Base-by-base conservation (phyloP, 2,113 vertebrate genomes). In the Melanerpes formicivorus region DNA sequence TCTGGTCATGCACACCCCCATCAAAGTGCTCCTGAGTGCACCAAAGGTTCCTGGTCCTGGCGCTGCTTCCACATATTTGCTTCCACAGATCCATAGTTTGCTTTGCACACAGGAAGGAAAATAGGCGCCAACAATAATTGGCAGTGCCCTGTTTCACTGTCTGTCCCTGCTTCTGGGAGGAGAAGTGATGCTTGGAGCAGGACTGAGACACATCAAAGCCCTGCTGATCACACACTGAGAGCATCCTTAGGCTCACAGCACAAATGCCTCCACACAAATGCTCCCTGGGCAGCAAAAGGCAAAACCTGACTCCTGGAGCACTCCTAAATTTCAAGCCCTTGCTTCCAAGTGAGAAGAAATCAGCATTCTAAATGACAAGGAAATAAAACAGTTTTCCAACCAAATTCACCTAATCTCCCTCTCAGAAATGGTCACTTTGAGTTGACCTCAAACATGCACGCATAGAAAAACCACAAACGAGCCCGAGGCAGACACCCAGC, bases 1-100 rank as follows among this genome's bases (percentile, higher is more conserved):
- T 52, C 48, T 0, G 0, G 73, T 14, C 48, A 17, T 0, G 3
- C 9, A 26, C 9, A 23, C 0, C 32, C 11, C n/a, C 5, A 1
- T 2, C 5, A 9, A 55, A 67, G 37, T n/a, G 32, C 21, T 78
- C 42, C 37, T 9, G 32, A 34, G 9, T 19, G 14, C 44, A 11
- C 37, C 0, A 0, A 29, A 12, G 29, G 37, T 50, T 60, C 71
- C 64, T 60, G 34, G 77, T 37, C 84, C 59, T 2, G 0, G n/a
- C 12, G 27, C 22, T 1, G 2, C 37, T 34, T 21, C 13, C 25
- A 22, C 48, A 50, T 22, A 50, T 50, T 50, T 50, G 48, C 48
- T 50, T 22, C 48, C 11, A 22, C 73, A 67, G 76, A 21, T 13
- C 40, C 3, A 0, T 10, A 14, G 42, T 21, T 82, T 44, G 79